A percentile compares a stretch with the other conserved stretches of the same genome.
These are phyloP conservation scores for Apostichopus californicus DNA, from an alignment of 35 echinoderm and acorn worm genomes.

Conservation along the genomic window DNA sequence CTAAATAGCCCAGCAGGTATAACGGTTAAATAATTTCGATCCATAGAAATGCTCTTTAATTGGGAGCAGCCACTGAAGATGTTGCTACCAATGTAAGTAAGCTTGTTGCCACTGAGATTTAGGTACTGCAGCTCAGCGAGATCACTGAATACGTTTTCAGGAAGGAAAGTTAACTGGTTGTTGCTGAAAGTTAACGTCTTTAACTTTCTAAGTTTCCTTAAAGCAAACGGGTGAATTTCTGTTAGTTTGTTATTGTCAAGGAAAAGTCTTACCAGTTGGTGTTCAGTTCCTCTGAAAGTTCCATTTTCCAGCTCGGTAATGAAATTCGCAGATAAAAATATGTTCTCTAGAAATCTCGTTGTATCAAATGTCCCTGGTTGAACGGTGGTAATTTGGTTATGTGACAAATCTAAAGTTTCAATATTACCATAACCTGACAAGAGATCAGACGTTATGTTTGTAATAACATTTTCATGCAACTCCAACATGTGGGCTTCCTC, in stretches of 20 bases:
- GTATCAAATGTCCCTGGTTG: not conserved
- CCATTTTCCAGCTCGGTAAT: not conserved
- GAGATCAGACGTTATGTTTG: not conserved
- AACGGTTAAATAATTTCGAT: not conserved
- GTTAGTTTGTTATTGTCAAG: not conserved
- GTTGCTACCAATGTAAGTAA: not conserved
- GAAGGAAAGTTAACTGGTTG: not conserved
- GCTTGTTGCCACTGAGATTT: not conserved
- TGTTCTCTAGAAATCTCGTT: not conserved
- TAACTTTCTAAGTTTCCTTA: not conserved
- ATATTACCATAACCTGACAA: not conserved
- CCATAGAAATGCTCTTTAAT: not conserved
- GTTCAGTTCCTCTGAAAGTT: not conserved
- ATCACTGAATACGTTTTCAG: not conserved
- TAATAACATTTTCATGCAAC: not conserved
- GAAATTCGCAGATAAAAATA: not conserved
- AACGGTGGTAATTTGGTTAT: not conserved
- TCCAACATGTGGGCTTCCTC: not conserved
- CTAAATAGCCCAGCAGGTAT: not conserved
- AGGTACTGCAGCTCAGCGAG: not conserved
- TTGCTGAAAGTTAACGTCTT: not conserved
- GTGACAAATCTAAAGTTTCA: not conserved
- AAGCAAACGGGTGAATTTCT: not conserved
- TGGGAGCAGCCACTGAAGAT: not conserved
- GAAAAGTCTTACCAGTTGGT: not conserved